Conservation (phyloP, 1,140 invertebrate species). For the Venturia canescens region DNA sequence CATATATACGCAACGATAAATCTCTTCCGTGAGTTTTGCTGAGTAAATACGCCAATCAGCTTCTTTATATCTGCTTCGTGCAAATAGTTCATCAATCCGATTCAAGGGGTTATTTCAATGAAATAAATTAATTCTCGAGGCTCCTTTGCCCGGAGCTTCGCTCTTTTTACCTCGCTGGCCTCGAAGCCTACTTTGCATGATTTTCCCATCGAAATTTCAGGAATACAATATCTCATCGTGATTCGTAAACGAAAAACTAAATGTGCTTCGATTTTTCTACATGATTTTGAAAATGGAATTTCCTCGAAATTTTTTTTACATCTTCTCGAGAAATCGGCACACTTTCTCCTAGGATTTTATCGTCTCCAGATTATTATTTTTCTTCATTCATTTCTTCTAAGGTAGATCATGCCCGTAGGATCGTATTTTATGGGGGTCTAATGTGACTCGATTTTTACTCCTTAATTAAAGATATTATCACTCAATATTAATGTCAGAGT, state of each 20-base stretch:
- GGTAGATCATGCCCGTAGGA: too few species aligned
- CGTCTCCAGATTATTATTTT: too few species aligned
- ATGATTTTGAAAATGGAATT: too few species aligned
- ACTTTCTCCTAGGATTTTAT: too few species aligned
- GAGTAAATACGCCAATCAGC: slow-evolving; percentile 73
- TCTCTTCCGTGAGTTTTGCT: slow-evolving; percentile 58
- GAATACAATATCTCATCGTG: too few species aligned
- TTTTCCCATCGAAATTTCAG: neutral
- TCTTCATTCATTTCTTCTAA: too few species aligned
- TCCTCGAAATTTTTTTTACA: too few species aligned
- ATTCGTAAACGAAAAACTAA: neutral
- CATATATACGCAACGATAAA: neutral
- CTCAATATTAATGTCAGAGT: too few species aligned
- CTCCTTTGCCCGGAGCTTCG: slow-evolving; percentile 47
- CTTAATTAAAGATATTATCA: too few species aligned
- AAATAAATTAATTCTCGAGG: slow-evolving; percentile 69
- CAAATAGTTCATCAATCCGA: slow-evolving; percentile 74
- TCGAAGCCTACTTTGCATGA: neutral
- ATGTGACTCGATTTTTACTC: too few species aligned
- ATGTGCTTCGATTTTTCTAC: neutral
- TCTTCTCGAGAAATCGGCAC: too few species aligned
- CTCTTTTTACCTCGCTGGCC: neutral
- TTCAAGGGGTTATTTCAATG: slow-evolving; percentile 66
- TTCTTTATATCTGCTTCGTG: slow-evolving; percentile 66
- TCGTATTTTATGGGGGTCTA: too few species aligned